Evolutionary conservation across 2,888 invertebrate genomes (phyloP), one percentile per base, ranked within the genome.

Genomic region (Phragmatobia fuliginosa): DNA sequence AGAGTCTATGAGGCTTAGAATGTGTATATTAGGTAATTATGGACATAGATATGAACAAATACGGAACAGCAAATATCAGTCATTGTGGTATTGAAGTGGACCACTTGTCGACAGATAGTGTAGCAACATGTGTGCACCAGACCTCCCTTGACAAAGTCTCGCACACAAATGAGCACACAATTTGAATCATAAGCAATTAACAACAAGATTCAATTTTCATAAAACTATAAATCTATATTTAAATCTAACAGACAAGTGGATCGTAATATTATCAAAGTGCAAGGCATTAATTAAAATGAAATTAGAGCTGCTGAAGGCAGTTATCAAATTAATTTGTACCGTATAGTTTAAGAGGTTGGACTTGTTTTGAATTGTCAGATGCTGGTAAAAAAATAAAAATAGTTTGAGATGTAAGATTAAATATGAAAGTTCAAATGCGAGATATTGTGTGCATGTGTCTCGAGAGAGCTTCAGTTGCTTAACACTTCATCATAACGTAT

Each of bases 261-360:
- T 79, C 80, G 72, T 81, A 76, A 81, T 80, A 84, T 80, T 82
- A 83, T 80, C 76, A 79, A 85, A 87, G 85, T 83, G 85, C 82
- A 84, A 76, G 66, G 81, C 83, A 81, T 81, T 82, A 85, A 87
- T 87, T 87, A 86, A 84, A 84, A 82, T 82, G 77, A 85, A 85
- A 87, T 85, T 81, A 81, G 83, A 87, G 58, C 71, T 68, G 62
- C 41, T 66, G 21, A 45, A 38, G 49, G 56, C 41, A 6, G 3
- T 8, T 31, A 28, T 7, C 21, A 70, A 61, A 36, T 2, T 1
- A 79, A 67, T 73, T 66, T 75, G 28, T 70, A 77, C 62, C 66
- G 77, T 82, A 76, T 18, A 0, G 0, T 0, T 11, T 14, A 21
- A 1, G 8, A 0, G 1, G 66, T 66, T 74, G 45, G 62, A 7